Conservation (phyloP, 2,888 invertebrate species). For the Deilephila elpenor region DNA sequence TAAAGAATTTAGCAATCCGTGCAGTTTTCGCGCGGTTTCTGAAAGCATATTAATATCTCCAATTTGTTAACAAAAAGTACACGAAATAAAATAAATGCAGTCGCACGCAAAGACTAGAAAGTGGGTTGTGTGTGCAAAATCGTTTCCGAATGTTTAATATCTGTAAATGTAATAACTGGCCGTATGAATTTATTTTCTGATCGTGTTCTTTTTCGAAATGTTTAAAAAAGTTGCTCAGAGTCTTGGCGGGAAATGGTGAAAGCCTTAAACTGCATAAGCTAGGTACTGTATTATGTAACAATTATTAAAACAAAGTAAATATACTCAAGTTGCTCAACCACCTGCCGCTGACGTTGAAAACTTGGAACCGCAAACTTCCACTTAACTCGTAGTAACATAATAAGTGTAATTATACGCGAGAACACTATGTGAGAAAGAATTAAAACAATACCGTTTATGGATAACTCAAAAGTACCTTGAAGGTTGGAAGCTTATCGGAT, state of each 20-base stretch:
- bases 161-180: not conserved
- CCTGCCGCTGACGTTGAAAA: slow-evolving; percentile 44
- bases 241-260: no score
- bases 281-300: no score
- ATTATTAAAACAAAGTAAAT: no score
- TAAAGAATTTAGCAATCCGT: not conserved
- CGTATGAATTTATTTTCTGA: not conserved
- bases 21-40: slow-evolving; percentile 42
- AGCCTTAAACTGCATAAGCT: no score
- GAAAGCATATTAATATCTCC: slow-evolving; percentile 43
- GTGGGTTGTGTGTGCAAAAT: slow-evolving; percentile 21
- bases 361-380: slow-evolving; percentile 34
- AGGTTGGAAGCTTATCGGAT: slow-evolving; percentile 16
- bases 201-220: not conserved
- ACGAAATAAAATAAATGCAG: slow-evolving; percentile 8
- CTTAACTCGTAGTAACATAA: slow-evolving; percentile 35
- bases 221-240: not conserved
- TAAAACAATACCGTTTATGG: slow-evolving; percentile 24
- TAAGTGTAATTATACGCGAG: slow-evolving; percentile 39
- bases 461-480: slow-evolving; percentile 22
- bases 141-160: slow-evolving; percentile 5
- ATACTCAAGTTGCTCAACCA: slow-evolving; percentile 28
- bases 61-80: slow-evolving; percentile 21
- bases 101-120: slow-evolving; percentile 19
- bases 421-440: slow-evolving; percentile 32